These are phyloP conservation scores for Sesia apiformis DNA, from an alignment of 2,888 invertebrate genomes.

Conservation along the genomic window DNA sequence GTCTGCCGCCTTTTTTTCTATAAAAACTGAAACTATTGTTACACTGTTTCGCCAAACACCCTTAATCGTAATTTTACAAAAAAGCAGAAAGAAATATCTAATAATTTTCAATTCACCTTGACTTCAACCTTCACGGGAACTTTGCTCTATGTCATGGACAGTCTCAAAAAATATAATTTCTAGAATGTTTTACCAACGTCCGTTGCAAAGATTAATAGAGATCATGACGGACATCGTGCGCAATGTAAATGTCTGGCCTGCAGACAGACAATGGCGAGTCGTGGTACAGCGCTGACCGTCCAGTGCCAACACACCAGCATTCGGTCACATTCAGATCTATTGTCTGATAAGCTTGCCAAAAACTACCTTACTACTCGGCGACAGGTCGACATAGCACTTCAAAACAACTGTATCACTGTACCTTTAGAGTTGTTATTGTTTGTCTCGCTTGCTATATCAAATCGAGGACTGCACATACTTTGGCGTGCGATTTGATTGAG, in stretches of 20 bases:
- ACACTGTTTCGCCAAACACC: no score
- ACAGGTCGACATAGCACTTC: no score
- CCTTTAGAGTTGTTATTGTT: no score
- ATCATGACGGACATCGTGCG: conserved; percentile 50
- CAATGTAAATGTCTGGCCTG: conserved; percentile 32
- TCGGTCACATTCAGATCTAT: conserved; percentile 29
- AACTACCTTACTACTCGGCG: conserved; percentile 8
- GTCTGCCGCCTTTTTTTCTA: no score
- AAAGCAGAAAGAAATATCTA: no score
- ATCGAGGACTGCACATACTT: not conserved
- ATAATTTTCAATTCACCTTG: not conserved
- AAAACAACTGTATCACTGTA: no score
- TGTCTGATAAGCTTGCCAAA: conserved; percentile 37
- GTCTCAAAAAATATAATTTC: not conserved
- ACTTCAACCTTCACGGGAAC: not conserved
- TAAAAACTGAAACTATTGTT: no score
- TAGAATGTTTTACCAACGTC: not conserved
- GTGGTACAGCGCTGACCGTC: conserved; percentile 1
- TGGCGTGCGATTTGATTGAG: not conserved
- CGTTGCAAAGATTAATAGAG: conserved; percentile 48
- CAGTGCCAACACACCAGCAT: conserved; percentile 35
- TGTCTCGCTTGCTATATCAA: no score
- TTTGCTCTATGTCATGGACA: not conserved
- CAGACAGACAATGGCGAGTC: conserved; percentile 25
- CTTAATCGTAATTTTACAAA: no score